phyloP scores from a whole-genome alignment of 2,888 invertebrate species.

The Glaucopsyche alexis region DNA sequence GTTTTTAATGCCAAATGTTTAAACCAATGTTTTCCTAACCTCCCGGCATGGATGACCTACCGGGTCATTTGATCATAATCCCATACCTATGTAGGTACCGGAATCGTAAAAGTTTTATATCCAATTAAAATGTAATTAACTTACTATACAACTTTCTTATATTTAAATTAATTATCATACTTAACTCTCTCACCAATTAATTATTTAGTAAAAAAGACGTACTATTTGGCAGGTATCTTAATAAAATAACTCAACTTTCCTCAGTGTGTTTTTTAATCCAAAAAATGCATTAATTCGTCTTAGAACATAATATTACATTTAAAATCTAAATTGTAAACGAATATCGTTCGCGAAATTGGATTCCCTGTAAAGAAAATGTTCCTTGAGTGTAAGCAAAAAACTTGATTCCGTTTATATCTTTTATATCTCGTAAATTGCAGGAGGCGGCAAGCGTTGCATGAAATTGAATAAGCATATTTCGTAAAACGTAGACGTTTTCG shows the following conservation, averaged over 20 bases:
- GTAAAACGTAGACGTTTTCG: constrained; percentile 79
- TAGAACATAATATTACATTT: constrained; percentile 32
- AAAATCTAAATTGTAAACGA: constrained; percentile 43
- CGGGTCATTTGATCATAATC: background rate
- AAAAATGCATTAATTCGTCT: constrained; percentile 16
- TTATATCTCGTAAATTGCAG: constrained; percentile 81
- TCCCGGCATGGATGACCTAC: constrained; percentile 27
- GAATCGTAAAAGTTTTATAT: background rate
- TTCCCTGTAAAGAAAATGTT: constrained; percentile 77
- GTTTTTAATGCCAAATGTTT: constrained; percentile 67
- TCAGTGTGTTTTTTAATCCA: background rate
- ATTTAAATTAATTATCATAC: background rate
- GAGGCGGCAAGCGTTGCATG: constrained; percentile 81
- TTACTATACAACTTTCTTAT: too few relatives aligned
- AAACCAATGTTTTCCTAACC: constrained; percentile 36
- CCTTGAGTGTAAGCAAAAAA: constrained; percentile 80
- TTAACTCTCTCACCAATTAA: background rate
- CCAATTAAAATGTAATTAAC: background rate
- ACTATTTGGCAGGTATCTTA: background rate
- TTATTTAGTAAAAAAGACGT: background rate
- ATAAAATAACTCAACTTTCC: background rate
- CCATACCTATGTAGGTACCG: background rate
- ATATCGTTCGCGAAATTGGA: constrained; percentile 61
- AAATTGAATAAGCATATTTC: constrained; percentile 81
- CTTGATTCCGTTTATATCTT: constrained; percentile 80